phyloP scores from a whole-genome alignment of 2,113 vertebrate species.

The Corythornis vintsioides region DNA sequence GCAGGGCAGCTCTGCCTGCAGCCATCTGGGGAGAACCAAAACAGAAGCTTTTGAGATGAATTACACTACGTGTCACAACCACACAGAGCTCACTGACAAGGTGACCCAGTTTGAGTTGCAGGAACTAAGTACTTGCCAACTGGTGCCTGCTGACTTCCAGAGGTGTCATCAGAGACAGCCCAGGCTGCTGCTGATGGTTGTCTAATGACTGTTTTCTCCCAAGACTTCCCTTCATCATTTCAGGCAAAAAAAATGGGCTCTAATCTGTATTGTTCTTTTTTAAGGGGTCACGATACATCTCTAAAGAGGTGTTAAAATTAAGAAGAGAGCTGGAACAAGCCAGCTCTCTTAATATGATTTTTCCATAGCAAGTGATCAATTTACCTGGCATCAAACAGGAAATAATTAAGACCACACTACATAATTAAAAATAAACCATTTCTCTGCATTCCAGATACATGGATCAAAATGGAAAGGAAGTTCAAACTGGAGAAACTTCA shows the following conservation, averaged over 20 bases:
- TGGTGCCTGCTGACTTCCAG: neutral
- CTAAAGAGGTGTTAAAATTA: neutral
- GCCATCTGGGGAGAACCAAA: neutral
- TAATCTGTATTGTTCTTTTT: neutral
- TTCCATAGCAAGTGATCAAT: neutral
- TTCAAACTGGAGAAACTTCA: neutral
- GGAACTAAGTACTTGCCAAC: neutral
- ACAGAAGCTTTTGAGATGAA: neutral
- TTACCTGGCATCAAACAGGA: neutral
- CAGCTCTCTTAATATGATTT: neutral
- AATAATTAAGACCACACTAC: neutral
- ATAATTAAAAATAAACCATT: neutral
- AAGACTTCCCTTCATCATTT: neutral
- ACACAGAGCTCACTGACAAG: neutral
- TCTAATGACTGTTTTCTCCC: neutral
- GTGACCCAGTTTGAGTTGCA: neutral
- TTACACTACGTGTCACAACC: neutral
- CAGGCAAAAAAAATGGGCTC: neutral
- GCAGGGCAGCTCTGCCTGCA: neutral
- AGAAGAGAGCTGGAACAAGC: neutral
- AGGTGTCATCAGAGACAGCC: neutral
- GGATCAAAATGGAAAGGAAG: neutral
- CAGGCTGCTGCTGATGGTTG: neutral
- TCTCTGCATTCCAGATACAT: neutral
- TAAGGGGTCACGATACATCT: neutral